Evolutionary conservation across 2,113 vertebrate genomes (phyloP).

Genomic region (Sapayoa aenigma): DNA sequence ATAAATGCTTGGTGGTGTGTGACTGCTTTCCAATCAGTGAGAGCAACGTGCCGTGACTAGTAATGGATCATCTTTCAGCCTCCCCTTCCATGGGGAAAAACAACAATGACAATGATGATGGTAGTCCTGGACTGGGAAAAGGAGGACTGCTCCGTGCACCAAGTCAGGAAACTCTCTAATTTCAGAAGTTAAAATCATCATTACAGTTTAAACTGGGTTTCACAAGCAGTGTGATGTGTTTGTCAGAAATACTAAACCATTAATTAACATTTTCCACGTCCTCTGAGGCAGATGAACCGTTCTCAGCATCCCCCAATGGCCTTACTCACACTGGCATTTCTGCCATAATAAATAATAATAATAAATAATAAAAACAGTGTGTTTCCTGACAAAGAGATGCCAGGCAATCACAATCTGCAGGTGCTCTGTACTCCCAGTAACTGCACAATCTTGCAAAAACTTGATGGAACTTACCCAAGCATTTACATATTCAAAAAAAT

Average conservation of each 20-base stretch:
- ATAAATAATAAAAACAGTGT: neutral
- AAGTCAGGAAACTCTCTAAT: neutral
- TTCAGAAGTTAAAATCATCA: neutral
- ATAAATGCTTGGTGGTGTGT: slow-evolving; percentile 70
- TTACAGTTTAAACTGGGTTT: neutral
- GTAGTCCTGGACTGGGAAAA: neutral
- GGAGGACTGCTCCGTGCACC: neutral
- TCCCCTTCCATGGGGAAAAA: slow-evolving; percentile 11
- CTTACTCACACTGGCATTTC: neutral
- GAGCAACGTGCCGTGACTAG: slow-evolving; percentile 61
- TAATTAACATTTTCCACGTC: neutral
- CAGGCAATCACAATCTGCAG: neutral
- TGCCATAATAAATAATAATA: neutral
- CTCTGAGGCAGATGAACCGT: neutral
- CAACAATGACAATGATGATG: slow-evolving; percentile 28
- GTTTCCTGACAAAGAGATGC: neutral
- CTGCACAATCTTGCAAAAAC: neutral
- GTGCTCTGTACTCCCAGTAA: neutral
- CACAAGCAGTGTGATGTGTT: neutral
- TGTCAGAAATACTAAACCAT: neutral
- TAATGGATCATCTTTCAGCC: slow-evolving; percentile 57
- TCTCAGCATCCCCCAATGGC: neutral
- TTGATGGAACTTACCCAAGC: neutral
- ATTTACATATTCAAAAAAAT: neutral
- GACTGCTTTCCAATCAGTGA: slow-evolving; percentile 73